Percentiles rank a stretch among this genome's conserved stretches.
Conservation (phyloP, 2,888 invertebrate species). For the Drosophila niveifrons region DNA sequence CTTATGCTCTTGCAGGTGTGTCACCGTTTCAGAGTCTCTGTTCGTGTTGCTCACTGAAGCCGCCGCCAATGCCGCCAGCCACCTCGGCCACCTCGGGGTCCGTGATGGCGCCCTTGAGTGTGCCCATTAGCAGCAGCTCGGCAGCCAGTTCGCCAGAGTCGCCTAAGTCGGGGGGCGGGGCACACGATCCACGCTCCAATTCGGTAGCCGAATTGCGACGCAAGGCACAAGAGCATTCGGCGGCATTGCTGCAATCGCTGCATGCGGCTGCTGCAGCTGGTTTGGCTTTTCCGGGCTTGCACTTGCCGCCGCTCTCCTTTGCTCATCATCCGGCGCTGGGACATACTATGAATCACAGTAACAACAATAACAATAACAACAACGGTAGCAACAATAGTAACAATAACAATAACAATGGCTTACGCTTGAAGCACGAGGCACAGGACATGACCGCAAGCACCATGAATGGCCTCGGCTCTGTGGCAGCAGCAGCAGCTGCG, state of each 20-base stretch:
- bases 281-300: slow-evolving; percentile 85
- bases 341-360: slow-evolving; percentile 61
- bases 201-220: slow-evolving; percentile 96
- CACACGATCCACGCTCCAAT: slow-evolving; percentile 90
- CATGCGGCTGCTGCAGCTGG: slow-evolving; percentile 87
- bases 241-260: slow-evolving; percentile 92
- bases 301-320: slow-evolving; percentile 86
- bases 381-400: slow-evolving; percentile 64
- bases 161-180: slow-evolving; percentile 72
- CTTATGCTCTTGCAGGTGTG: slow-evolving; percentile 69
- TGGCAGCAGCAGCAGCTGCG: slow-evolving; percentile 17
- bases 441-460: slow-evolving; percentile 85
- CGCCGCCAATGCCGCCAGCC: slow-evolving; percentile 82
- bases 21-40: slow-evolving; percentile 92
- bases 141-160: slow-evolving; percentile 83
- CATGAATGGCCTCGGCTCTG: slow-evolving; percentile 83
- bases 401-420: slow-evolving; percentile 73
- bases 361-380: slow-evolving; percentile 59
- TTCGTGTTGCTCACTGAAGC: slow-evolving; percentile 92
- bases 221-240: slow-evolving; percentile 97
- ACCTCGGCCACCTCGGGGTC: slow-evolving; percentile 41
- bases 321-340: slow-evolving; percentile 83
- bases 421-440: slow-evolving; percentile 82
- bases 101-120: slow-evolving; percentile 79
- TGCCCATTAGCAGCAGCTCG: slow-evolving; percentile 80